Evolutionary conservation across 1,140 invertebrate species (phyloP).

Genomic region (Drosophila nigrodunni): DNA sequence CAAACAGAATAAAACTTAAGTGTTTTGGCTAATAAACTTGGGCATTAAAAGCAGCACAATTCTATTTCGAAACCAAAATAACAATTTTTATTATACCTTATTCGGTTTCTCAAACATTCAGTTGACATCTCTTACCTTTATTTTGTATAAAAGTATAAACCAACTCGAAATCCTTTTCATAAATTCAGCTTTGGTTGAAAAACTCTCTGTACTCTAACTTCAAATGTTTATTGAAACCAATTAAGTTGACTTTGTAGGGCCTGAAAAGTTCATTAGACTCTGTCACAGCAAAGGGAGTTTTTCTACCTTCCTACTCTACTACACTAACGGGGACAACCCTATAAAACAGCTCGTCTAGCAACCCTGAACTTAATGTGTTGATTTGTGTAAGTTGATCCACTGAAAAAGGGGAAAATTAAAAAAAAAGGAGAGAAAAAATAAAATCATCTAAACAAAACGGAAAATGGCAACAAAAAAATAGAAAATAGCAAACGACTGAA

Average conservation of each 20-base stretch:
- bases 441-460: not conserved
- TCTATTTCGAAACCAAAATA: no score
- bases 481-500: slow-evolving; percentile 31
- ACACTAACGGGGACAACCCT: not conserved
- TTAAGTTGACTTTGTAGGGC: slow-evolving; percentile 32
- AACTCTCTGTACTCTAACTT: no score
- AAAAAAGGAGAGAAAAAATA: slow-evolving; percentile 15
- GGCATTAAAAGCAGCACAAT: no score
- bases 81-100: no score
- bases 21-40: no score
- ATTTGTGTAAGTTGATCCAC: slow-evolving; percentile 60
- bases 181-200: not conserved
- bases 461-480: slow-evolving; percentile 3
- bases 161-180: not conserved
- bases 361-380: slow-evolving; percentile 55
- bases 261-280: slow-evolving; percentile 44
- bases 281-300: not conserved
- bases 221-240: slow-evolving; percentile 18
- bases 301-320: slow-evolving; percentile 7
- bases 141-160: no score
- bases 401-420: slow-evolving; percentile 17
- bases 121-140: no score
- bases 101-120: no score
- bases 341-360: not conserved
- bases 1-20: no score